Conservation (phyloP, 64 coral and sea anemone genomes). For the Montipora capricornis region DNA sequence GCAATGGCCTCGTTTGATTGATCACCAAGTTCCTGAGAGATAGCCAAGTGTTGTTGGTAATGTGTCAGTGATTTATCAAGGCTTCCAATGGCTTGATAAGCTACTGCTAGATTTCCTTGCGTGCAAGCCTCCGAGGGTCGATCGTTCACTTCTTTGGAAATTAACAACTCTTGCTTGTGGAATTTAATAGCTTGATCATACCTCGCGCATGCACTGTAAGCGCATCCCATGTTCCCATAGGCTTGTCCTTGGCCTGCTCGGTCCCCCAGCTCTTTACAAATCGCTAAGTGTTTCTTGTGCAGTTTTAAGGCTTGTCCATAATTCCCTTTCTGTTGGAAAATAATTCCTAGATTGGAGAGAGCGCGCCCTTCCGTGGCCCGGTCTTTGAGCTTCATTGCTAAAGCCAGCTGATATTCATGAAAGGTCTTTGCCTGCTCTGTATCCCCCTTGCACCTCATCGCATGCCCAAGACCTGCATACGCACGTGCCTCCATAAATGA, state of each 20-base stretch:
- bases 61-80: slow-evolving; percentile 92
- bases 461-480: slow-evolving; percentile 93
- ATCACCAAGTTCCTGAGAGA: slow-evolving; percentile 84
- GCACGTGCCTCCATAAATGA: slow-evolving; percentile 85
- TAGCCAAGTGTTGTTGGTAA: slow-evolving; percentile 90
- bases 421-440: slow-evolving; percentile 73
- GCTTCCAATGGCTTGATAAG: slow-evolving; percentile 93
- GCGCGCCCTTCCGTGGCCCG: slow-evolving; percentile 91
- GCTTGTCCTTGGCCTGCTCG: slow-evolving; percentile 97
- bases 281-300: slow-evolving; percentile 90
- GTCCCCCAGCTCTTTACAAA: slow-evolving; percentile 93
- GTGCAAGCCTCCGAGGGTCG: slow-evolving; percentile 89
- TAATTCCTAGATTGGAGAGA: slow-evolving; percentile 94
- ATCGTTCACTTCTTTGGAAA: slow-evolving; percentile 98
- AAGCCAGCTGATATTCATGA: slow-evolving; percentile 84
- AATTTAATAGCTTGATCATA: slow-evolving; percentile 99
- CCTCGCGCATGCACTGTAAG: slow-evolving; percentile 84
- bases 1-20: slow-evolving; percentile 85
- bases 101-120: slow-evolving; percentile 96
- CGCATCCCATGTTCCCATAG: slow-evolving; percentile 99
- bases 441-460: slow-evolving; percentile 87
- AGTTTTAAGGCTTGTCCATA: slow-evolving; percentile 90
- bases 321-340: slow-evolving; percentile 89
- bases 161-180: slow-evolving; percentile 95
- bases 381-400: slow-evolving; percentile 89